Percentiles rank a stretch among this genome's conserved stretches.
Evolutionary conservation across 2,888 invertebrate species (phyloP).

Genomic region (Megaustenia siamemsis): DNA sequence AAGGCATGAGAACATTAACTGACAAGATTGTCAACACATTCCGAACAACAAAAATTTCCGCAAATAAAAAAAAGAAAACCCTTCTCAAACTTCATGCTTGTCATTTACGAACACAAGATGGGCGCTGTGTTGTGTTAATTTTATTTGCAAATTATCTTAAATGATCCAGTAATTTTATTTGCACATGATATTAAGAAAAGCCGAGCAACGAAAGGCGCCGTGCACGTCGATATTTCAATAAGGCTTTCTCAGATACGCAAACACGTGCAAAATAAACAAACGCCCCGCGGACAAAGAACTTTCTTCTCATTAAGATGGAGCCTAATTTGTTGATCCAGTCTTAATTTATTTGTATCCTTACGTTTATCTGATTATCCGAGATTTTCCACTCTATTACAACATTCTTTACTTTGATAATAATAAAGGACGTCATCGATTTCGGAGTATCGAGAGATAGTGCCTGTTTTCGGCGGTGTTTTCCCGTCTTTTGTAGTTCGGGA

Average conservation of each 20-base stretch:
- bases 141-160: conserved; percentile 49
- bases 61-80: not conserved
- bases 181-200: conserved; percentile 34
- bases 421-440: conserved; percentile 32
- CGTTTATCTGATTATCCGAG: conserved; percentile 40
- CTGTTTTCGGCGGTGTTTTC: not conserved
- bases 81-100: conserved; percentile 10
- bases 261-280: conserved; percentile 29
- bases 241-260: conserved; percentile 35
- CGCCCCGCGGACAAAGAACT: conserved; percentile 14
- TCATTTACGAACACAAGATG: not conserved
- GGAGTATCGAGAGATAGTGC: not conserved
- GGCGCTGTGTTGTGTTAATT: conserved; percentile 40
- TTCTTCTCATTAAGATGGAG: conserved; percentile 28
- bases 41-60: not conserved
- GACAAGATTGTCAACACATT: not conserved
- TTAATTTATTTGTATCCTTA: conserved; percentile 41
- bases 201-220: conserved; percentile 35
- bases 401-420: conserved; percentile 38
- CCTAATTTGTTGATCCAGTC: conserved; percentile 35
- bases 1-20: not conserved
- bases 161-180: conserved; percentile 44
- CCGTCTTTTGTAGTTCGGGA: not conserved
- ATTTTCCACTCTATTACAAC: conserved; percentile 25
- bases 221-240: conserved; percentile 32